Percentiles rank a stretch among this genome's conserved stretches.
phyloP scores from a whole-genome alignment of 2,888 invertebrate species.

The Ochropleura plecta region DNA sequence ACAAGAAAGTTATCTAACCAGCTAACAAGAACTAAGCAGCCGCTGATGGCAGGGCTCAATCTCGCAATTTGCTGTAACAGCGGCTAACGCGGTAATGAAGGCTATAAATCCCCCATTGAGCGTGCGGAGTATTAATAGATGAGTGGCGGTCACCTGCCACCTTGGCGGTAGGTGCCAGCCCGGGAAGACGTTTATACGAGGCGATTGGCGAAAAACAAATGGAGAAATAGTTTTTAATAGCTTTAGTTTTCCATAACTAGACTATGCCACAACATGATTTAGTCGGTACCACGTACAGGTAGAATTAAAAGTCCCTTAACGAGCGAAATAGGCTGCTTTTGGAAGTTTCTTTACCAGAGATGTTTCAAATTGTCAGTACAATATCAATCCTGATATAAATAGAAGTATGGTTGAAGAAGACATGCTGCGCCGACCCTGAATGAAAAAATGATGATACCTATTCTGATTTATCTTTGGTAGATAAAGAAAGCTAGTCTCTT shows the following conservation, averaged over 20 bases:
- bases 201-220: constrained; percentile 42
- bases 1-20: not conserved
- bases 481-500: no score
- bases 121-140: constrained; percentile 82
- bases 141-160: constrained; percentile 83
- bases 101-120: constrained; percentile 83
- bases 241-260: not conserved
- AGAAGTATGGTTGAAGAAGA: no score
- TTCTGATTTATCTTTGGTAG: no score
- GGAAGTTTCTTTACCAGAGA: no score
- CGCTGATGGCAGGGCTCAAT: constrained; percentile 44
- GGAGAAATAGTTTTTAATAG: not conserved
- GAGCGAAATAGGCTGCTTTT: no score
- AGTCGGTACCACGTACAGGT: not conserved
- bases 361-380: no score
- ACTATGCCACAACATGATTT: not conserved
- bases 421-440: no score
- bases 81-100: constrained; percentile 77
- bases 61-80: constrained; percentile 65
- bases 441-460: no score
- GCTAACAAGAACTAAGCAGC: constrained; percentile 16
- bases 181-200: constrained; percentile 72
- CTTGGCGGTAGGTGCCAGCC: constrained; percentile 83
- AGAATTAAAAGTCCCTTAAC: not conserved
- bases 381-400: no score